A percentile compares a stretch with the other conserved stretches of the same genome.
Evolutionary conservation across 2,113 vertebrate genomes (phyloP).

Genomic region (Pterocles orientalis): DNA sequence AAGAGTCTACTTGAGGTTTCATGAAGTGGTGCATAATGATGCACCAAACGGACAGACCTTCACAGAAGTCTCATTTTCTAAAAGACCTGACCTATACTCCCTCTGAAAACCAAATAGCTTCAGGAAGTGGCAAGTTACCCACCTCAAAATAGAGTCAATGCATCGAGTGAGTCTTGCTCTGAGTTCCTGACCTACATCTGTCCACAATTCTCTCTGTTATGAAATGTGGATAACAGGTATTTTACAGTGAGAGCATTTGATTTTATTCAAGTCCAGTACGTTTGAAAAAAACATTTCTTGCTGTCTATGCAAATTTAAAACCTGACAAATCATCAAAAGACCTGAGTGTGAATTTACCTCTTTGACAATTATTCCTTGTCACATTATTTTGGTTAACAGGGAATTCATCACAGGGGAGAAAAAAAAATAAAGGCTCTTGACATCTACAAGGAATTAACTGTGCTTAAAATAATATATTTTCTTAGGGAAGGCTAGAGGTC

Average conservation of each 20-base stretch:
- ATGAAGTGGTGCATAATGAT: slow-evolving; percentile 46
- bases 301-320: slow-evolving; percentile 47
- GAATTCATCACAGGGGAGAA: slow-evolving; percentile 21
- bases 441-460: slow-evolving; percentile 18
- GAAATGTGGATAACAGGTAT: background rate
- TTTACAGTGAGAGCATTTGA: background rate
- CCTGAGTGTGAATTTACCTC: slow-evolving; percentile 14
- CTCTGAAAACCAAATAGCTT: background rate
- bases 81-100: background rate
- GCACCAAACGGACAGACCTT: background rate
- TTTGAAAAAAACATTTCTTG: background rate
- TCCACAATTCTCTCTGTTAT: background rate
- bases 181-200: background rate
- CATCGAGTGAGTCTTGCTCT: background rate
- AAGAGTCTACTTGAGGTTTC: slow-evolving; percentile 15
- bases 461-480: background rate
- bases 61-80: background rate
- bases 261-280: slow-evolving; percentile 18
- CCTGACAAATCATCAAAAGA: slow-evolving; percentile 50
- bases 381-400: slow-evolving; percentile 10
- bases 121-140: background rate
- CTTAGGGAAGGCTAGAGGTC: background rate
- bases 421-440: background rate
- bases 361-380: slow-evolving; percentile 53
- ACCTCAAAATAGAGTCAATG: background rate